These are phyloP conservation scores for Eulemur albifrons DNA, from an alignment of 2,797 vertebrate species.

Conservation along the genomic window DNA sequence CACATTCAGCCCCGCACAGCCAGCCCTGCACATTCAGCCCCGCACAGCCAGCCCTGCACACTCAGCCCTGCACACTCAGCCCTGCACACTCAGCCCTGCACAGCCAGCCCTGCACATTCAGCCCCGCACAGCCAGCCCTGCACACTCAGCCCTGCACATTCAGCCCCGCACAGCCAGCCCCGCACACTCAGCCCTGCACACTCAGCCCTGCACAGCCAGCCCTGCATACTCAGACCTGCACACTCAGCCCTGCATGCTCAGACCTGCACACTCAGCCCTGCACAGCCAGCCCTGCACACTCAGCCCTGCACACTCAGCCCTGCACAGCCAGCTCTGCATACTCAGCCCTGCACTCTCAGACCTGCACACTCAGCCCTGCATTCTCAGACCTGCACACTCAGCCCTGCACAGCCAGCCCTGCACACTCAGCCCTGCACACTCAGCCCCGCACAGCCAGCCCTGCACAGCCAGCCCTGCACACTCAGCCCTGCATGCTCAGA, in stretches of 20 bases:
- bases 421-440: neutral
- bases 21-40: accelerated
- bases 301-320: too few species aligned
- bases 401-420: too few species aligned
- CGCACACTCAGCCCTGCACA: neutral
- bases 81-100: too few species aligned
- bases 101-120: accelerated
- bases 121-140: neutral
- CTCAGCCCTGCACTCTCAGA: neutral
- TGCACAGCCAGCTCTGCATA: neutral
- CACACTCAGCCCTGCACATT: neutral
- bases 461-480: neutral
- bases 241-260: too few species aligned
- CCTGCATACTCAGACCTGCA: neutral
- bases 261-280: accelerated
- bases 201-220: neutral
- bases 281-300: neutral
- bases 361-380: too few species aligned
- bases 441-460: neutral
- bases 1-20: neutral
- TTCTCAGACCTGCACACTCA: accelerated
- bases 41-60: accelerated
- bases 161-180: accelerated
- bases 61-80: neutral
- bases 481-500: too few species aligned